phyloP scores from a whole-genome alignment of 2,888 invertebrate genomes.

The Tipula confusa region DNA sequence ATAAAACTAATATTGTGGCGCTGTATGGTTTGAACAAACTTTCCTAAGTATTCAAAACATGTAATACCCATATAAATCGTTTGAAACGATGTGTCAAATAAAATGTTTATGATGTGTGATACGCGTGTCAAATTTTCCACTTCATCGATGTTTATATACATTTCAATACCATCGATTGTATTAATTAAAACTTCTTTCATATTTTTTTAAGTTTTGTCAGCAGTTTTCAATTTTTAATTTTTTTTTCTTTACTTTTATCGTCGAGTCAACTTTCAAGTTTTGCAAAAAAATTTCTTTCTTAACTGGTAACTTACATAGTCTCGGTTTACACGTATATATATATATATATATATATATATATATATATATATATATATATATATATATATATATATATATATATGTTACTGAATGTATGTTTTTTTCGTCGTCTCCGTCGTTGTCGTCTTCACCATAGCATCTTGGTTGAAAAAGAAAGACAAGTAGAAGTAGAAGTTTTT shows the following conservation, averaged over 20 bases:
- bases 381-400: background rate
- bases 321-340: background rate
- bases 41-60: background rate
- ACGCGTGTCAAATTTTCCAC: background rate
- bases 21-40: background rate
- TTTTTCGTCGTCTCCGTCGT: background rate
- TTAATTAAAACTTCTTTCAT: constrained; percentile 20
- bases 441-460: background rate
- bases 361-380: background rate
- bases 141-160: background rate
- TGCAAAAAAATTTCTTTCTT: background rate
- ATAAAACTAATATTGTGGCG: background rate
- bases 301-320: background rate
- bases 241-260: background rate
- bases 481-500: background rate
- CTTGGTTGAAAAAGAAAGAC: background rate
- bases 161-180: background rate
- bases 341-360: background rate
- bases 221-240: background rate
- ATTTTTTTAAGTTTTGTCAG: background rate
- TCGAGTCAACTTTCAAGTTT: background rate
- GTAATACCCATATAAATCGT: background rate
- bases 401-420: background rate
- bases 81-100: background rate
- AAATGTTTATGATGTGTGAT: background rate